Evolutionary conservation across 2,888 invertebrate genomes (phyloP).

Genomic region (Drosophila niveifrons): DNA sequence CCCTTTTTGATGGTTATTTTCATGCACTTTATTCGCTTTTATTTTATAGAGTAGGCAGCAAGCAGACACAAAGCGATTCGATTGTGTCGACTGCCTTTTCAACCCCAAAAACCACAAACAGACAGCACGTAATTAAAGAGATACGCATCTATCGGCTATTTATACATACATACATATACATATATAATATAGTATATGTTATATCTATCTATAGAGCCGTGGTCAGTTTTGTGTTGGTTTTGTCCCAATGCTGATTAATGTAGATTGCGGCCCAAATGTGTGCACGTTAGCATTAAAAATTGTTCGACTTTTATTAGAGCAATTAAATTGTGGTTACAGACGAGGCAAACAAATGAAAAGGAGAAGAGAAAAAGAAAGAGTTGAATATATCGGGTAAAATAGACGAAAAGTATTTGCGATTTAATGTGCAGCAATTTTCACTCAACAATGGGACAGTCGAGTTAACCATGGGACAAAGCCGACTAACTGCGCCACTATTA

Average conservation of each 20-base stretch:
- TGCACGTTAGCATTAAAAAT: conserved; percentile 77
- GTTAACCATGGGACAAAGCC: conserved; percentile 44
- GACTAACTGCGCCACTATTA: conserved; percentile 48
- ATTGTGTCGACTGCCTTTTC: conserved; percentile 10
- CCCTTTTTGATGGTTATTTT: conserved; percentile 14
- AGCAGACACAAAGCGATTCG: conserved; percentile 6
- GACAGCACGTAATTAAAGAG: conserved; percentile 64
- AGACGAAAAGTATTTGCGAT: conserved; percentile 52
- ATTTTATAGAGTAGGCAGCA: background rate
- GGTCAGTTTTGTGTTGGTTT: conserved; percentile 29
- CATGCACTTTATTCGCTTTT: conserved; percentile 18
- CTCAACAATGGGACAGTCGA: conserved; percentile 52
- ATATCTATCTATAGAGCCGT: conserved; percentile 11
- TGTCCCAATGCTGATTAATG: conserved; percentile 73
- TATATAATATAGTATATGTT: conserved; percentile 16
- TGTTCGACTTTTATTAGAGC: conserved; percentile 72
- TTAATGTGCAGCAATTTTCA: conserved; percentile 78
- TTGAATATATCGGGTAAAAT: conserved; percentile 14
- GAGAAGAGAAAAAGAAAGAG: conserved; percentile 26
- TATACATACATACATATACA: conserved; percentile 17
- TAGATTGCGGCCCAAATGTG: conserved; percentile 70
- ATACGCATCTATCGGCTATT: conserved; percentile 33
- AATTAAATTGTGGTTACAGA: conserved; percentile 74
- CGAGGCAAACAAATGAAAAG: conserved; percentile 14
- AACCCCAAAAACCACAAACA: conserved; percentile 63